Evolutionary conservation across 2,113 vertebrate species (phyloP), one percentile per base, ranked within the genome.

Genomic region (Sylvietta virens): DNA sequence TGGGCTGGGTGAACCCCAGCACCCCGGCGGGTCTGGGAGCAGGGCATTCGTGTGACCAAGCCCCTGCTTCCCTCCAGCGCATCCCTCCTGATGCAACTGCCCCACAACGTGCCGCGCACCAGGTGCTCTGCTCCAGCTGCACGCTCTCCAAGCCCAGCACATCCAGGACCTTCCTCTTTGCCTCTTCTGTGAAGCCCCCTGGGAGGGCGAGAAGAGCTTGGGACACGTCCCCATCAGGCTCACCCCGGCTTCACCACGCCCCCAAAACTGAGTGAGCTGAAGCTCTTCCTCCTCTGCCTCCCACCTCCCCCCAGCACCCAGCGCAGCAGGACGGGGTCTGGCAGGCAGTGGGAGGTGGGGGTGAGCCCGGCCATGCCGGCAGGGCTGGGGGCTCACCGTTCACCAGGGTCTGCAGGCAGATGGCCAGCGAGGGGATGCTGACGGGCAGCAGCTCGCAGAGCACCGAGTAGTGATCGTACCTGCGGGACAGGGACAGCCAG

Each of bases 381-480:
- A 5, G 57, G 31, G 33, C 10, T 2, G 26, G 40, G 13, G 16
- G 15, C 98, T 98, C 94, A 98, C 98, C 98, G 0, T 98, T 90
- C 91, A 96, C 97, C 76, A 98, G 81, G 15, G 94, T 97, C 95
- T 98, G 96, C 65, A 98, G 90, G 89, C 96, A 98, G 76, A 98
- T 54, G 21, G 97, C 97, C 92, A 98, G 91, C 9, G 98, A 98
- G 9, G 98, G 98, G 62, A 98, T 97, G 40, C 95, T 79, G 1
- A 98, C 97, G 0, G 98, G 98, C 60, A 98, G 94, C 73, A 98
- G 97, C 92, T 98, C 98, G 1, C 98, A 98, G 58, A 98, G 96
- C 69, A 97, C 98, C 0, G 98, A 97, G 85, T 97, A 98, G 95
- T 98, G 98, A 28, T 98, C 98, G 1, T 98, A 98, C 94, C 98